Base-by-base conservation (phyloP, 2,888 invertebrate genomes). In the Yponomeuta sedellus region DNA sequence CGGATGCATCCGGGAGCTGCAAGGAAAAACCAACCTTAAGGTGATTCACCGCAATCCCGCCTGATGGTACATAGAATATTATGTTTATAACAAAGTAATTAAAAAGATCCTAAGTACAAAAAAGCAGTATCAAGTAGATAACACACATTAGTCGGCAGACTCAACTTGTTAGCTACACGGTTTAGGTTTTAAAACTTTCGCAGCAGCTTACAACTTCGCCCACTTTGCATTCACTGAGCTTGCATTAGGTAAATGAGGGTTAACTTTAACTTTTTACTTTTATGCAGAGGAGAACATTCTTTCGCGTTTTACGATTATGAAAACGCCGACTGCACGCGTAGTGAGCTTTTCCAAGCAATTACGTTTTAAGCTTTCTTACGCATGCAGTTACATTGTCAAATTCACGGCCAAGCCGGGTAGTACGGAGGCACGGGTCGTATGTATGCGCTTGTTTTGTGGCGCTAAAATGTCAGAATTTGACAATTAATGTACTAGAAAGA, bases 181-280 rank as follows among this genome's bases (percentile, higher is more conserved):
- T 20, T 58, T 58, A 58, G 58, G 58, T 58, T 20, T 58, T 22
- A 58, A 58, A 83, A 83, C 25, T 61, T 61, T 61, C 61, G 16
- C 6, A 25, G 28, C n/a, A 28, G 61, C 28, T 34, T 6, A 61
- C 25, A 61, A 61, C 28, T 61, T 34, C 28, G 3, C 20, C 10
- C 61, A 28, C 34, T 28, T 16, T 61, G 61, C 61, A 61, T 61
- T 28, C 28, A 28, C n/a, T 28, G n/a, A n/a, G 28, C 22, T 16
- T 61, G 34, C 61, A 34, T 34, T 61, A 61, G 25, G 28, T 34
- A 28, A 28, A n/a, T 34, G 61, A 28, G 58, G 20, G 19, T 19
- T 58, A 58, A n/a, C 28, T 61, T 61, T n/a, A 34, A 16, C 28
- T 61, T 61, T 28, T 28, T n/a, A 61, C n/a, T 28, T 25, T 28